Evolutionary conservation across 2,113 vertebrate species (phyloP).

Genomic region (Hippocampus mohnikei): DNA sequence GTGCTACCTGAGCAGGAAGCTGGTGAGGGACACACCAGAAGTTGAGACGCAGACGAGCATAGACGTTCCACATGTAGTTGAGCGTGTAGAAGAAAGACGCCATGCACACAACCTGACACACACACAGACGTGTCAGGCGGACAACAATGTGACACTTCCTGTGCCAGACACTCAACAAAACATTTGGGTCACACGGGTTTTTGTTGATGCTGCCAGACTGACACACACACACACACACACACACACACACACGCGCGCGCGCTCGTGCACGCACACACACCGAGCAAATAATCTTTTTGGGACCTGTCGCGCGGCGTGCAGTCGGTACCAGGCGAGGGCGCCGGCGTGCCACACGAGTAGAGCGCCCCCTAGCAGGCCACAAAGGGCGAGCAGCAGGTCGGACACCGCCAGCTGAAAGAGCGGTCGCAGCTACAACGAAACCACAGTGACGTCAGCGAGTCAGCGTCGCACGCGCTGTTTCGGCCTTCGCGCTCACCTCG

Average conservation of each 20-base stretch:
- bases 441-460: not conserved
- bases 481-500: conserved; percentile 51
- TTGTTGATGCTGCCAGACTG: not conserved
- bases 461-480: too few relatives aligned
- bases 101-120: conserved; percentile 79
- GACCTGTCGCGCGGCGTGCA: conserved; percentile 80
- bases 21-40: conserved; percentile 57
- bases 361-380: conserved; percentile 77
- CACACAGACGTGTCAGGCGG: not conserved
- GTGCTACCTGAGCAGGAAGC: conserved; percentile 65
- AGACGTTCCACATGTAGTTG: conserved; percentile 84
- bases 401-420: conserved; percentile 82
- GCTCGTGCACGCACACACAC: too few relatives aligned
- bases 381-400: conserved; percentile 80
- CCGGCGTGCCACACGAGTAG: conserved; percentile 65
- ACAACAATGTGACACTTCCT: not conserved
- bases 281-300: too few relatives aligned
- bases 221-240: too few relatives aligned
- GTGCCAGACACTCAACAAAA: not conserved
- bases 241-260: too few relatives aligned
- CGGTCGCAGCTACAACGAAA: conserved; percentile 71
- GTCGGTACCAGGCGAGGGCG: conserved; percentile 73
- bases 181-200: not conserved
- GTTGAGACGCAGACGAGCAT: conserved; percentile 73
- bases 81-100: conserved; percentile 84